Base-by-base conservation (phyloP, 2,888 invertebrate genomes). In the Gandaritis pyraliata region DNA sequence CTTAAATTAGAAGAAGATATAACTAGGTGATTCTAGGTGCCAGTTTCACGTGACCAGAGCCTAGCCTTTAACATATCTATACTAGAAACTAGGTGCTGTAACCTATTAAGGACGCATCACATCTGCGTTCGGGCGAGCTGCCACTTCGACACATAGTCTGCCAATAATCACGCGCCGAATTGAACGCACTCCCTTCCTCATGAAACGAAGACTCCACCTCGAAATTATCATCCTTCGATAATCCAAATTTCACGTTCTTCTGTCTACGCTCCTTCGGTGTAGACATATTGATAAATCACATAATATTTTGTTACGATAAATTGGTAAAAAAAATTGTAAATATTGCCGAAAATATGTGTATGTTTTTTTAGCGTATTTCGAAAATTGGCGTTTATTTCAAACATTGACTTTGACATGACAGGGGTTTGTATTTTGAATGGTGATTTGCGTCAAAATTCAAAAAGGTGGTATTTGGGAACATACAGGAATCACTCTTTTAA, bases 151-250 rank as follows among this genome's bases (percentile, higher is more conserved):
- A 82, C 75, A 81, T 80, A 30, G 83, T 83, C 62, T 85, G 79
- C 90, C 90, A 91, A 65, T 90, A 91, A 49, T 89, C 85, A 12
- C 88, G 69, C 0, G 88, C 80, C 0, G 85, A 86, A 36, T 62
- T 75, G 60, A 90, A 91, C 7, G 80, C 71, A 49, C 58, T 81
- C 0, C 82, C 87, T 48, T 86, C 88, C 10, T 87, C 86, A 1
- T 76, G 71, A 16, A 73, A 76, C 3, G 68, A 64, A 1, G 67
- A 71, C 55, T 83, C 86, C 58, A 82, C 75, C 1, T 82, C 82
- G 13, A 73, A 84, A 45, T 75, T 81, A 50, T 88, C 90, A 51
- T 90, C 90, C 54, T 88, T 89, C 0, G 86, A 86, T 6, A 90
- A 39, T 0, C 88, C 89, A 39, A 90, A 89, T 64, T 81, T 89